A percentile compares a stretch with the other conserved stretches of the same genome.
Conservation (phyloP, 1,140 invertebrate genomes). For the Zaprionus inermis region DNA sequence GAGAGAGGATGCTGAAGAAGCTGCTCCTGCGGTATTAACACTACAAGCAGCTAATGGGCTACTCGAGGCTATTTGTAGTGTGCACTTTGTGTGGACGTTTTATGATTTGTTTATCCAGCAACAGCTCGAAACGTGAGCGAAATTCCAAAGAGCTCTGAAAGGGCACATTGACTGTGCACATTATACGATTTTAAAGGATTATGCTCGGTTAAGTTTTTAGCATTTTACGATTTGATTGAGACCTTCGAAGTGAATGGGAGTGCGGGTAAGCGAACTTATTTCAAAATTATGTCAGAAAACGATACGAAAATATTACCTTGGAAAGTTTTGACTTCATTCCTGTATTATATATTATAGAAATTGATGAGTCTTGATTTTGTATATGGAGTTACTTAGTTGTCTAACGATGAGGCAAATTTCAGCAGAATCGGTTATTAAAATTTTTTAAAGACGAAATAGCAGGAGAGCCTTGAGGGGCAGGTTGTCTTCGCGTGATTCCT, state of each 20-base stretch:
- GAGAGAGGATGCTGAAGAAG: background rate
- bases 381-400: background rate
- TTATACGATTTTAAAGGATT: background rate
- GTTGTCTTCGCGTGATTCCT: background rate
- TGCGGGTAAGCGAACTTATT: background rate
- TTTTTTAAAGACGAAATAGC: background rate
- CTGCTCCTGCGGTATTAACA: constrained; percentile 10
- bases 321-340: no score
- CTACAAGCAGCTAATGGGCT: constrained; percentile 63
- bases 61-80: constrained; percentile 73
- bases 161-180: background rate
- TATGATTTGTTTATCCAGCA: constrained; percentile 78
- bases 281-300: no score
- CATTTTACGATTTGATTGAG: background rate
- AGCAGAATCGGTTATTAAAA: background rate
- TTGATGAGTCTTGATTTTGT: background rate
- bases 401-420: background rate
- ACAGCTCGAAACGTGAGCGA: constrained; percentile 50
- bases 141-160: constrained; percentile 2
- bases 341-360: background rate
- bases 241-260: background rate
- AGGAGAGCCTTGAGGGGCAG: background rate
- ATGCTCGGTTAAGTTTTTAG: constrained; percentile 2
- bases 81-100: constrained; percentile 75
- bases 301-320: no score